Evolutionary conservation across 2,797 vertebrate species (phyloP).

Genomic region (Sciurus carolinensis): DNA sequence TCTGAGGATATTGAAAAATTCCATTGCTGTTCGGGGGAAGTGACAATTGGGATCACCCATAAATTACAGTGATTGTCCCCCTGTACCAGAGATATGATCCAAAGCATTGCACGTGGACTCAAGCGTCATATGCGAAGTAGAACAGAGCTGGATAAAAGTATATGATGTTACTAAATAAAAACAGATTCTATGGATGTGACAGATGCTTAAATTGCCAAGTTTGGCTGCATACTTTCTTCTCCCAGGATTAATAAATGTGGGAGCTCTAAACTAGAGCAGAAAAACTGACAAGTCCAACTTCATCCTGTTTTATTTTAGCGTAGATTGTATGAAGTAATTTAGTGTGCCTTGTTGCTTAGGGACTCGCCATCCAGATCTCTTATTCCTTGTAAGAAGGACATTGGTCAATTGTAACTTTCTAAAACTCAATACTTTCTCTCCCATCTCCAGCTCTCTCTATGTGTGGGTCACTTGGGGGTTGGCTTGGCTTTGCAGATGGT

Average conservation of each 20-base stretch:
- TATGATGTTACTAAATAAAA: slow-evolving; percentile 77
- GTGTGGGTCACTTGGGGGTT: neutral
- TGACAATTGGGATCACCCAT: slow-evolving; percentile 85
- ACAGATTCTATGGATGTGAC: slow-evolving; percentile 68
- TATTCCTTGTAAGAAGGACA: neutral
- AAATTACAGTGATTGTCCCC: slow-evolving; percentile 87
- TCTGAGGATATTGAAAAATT: slow-evolving; percentile 91
- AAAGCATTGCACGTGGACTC: slow-evolving; percentile 74
- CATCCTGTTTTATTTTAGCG: slow-evolving; percentile 53
- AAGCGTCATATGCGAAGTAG: slow-evolving; percentile 77
- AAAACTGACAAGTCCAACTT: neutral
- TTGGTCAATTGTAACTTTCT: neutral
- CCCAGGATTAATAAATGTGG: slow-evolving; percentile 46
- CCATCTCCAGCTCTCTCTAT: neutral
- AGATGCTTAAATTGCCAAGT: slow-evolving; percentile 54
- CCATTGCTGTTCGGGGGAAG: slow-evolving; percentile 86
- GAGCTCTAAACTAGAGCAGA: slow-evolving; percentile 19
- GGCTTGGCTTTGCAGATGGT: neutral
- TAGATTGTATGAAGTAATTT: slow-evolving; percentile 43
- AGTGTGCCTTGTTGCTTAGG: neutral
- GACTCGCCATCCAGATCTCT: neutral
- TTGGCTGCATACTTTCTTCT: slow-evolving; percentile 19
- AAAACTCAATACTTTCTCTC: neutral
- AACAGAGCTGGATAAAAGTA: slow-evolving; percentile 69
- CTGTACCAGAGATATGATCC: slow-evolving; percentile 70